phyloP scores from a whole-genome alignment of 1,140 invertebrate genomes.

The Habropoda laboriosa region DNA sequence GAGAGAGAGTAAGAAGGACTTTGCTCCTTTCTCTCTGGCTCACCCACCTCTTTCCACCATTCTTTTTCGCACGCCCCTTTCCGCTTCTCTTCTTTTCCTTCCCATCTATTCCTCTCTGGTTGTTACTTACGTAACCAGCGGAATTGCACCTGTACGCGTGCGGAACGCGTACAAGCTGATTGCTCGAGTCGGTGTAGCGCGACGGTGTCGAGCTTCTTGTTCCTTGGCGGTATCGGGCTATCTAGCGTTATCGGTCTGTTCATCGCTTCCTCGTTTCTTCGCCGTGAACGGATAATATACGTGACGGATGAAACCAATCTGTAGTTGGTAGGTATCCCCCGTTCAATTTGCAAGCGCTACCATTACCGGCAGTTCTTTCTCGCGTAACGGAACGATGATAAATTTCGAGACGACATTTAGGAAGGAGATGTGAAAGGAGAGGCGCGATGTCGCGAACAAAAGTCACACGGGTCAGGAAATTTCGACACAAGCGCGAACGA shows the following conservation, averaged over 20 bases:
- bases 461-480: slow-evolving; percentile 16
- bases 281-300: not conserved
- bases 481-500: slow-evolving; percentile 52
- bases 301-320: not conserved
- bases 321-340: too few relatives aligned
- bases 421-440: not conserved
- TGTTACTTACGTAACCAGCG: not conserved
- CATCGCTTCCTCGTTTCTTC: not conserved
- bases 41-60: too few relatives aligned
- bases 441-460: slow-evolving; percentile 41
- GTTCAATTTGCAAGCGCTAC: too few relatives aligned
- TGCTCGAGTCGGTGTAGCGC: too few relatives aligned
- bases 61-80: not conserved
- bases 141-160: slow-evolving; percentile 42
- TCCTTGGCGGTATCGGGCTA: not conserved
- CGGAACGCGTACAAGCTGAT: not conserved
- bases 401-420: too few relatives aligned
- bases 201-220: not conserved
- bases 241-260: not conserved
- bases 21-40: not conserved
- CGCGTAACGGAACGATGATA: too few relatives aligned
- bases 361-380: too few relatives aligned
- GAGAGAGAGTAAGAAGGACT: not conserved
- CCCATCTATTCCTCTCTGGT: slow-evolving; percentile 13
- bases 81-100: not conserved